Evolutionary conservation across 2,113 vertebrate genomes (phyloP).

Genomic region (Xyrauchen texanus): DNA sequence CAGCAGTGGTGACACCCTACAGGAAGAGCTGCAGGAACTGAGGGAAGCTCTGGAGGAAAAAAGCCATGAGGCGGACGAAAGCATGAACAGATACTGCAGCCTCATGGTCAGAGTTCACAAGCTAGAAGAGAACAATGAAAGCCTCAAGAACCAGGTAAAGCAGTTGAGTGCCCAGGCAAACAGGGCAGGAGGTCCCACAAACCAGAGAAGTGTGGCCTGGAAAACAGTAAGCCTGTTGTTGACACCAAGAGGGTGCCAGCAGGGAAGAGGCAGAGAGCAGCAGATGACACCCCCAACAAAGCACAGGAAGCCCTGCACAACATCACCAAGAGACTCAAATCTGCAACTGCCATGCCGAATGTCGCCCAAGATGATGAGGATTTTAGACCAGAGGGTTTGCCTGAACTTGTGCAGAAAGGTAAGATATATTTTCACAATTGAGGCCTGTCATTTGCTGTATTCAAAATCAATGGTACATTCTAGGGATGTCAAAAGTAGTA

Average conservation of each 20-base stretch:
- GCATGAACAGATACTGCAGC: conserved; percentile 86
- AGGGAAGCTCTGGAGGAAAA: conserved; percentile 77
- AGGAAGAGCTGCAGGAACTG: conserved; percentile 77
- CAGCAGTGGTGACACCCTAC: conserved; percentile 24
- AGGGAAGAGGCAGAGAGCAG: conserved; percentile 71
- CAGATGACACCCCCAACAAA: conserved; percentile 47
- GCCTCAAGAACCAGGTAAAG: conserved; percentile 76
- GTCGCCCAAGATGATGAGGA: conserved; percentile 54
- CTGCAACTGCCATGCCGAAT: conserved; percentile 52
- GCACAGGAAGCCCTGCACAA: conserved; percentile 74
- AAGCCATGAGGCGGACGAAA: conserved; percentile 81
- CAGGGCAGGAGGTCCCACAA: conserved; percentile 34
- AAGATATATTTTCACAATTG: conserved; percentile 15
- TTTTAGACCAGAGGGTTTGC: conserved; percentile 80
- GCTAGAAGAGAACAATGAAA: conserved; percentile 83
- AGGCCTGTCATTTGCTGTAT: not conserved
- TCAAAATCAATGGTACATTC: not conserved
- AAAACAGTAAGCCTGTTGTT: conserved; percentile 56
- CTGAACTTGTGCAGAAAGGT: conserved; percentile 85
- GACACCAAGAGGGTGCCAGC: conserved; percentile 55
- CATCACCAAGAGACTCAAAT: conserved; percentile 69
- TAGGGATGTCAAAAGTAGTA: too few species aligned
- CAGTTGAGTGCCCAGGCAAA: conserved; percentile 66
- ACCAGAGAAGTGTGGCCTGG: conserved; percentile 24
- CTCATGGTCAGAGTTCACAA: conserved; percentile 83